These are phyloP conservation scores for Argyrosomus regius DNA, from an alignment of 2,797 vertebrate genomes.

Conservation along the genomic window DNA sequence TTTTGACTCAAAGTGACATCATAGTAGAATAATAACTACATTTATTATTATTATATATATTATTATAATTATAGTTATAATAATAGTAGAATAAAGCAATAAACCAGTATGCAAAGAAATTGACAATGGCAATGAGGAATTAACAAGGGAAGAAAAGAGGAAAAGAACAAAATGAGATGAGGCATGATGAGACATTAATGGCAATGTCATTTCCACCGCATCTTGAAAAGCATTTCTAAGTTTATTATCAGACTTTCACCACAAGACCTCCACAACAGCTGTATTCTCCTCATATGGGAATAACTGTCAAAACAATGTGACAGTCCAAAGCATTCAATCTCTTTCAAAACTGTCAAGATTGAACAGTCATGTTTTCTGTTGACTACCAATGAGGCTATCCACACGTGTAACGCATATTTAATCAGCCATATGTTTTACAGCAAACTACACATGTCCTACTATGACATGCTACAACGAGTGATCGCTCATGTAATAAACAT, in stretches of 20 bases:
- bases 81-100: not conserved
- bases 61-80: not conserved
- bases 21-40: not conserved
- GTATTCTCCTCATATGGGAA: too few relatives aligned
- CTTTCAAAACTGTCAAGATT: constrained; percentile 8
- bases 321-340: not conserved
- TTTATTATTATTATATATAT: too few relatives aligned
- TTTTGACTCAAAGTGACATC: not conserved
- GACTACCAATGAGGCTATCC: constrained; percentile 17
- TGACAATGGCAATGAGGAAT: not conserved
- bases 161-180: not conserved
- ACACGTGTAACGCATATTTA: not conserved
- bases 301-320: too few relatives aligned
- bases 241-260: constrained; percentile 7
- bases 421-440: not conserved
- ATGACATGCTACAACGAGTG: not conserved
- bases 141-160: not conserved
- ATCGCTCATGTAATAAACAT: not conserved
- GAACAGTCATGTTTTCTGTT: not conserved
- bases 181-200: not conserved
- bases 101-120: not conserved
- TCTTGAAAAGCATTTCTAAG: not conserved
- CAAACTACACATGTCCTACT: not conserved
- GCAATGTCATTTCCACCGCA: not conserved
- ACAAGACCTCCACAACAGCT: too few relatives aligned